Conservation (phyloP, 2,113 vertebrate genomes). For the Gracilinanus agilis region DNA sequence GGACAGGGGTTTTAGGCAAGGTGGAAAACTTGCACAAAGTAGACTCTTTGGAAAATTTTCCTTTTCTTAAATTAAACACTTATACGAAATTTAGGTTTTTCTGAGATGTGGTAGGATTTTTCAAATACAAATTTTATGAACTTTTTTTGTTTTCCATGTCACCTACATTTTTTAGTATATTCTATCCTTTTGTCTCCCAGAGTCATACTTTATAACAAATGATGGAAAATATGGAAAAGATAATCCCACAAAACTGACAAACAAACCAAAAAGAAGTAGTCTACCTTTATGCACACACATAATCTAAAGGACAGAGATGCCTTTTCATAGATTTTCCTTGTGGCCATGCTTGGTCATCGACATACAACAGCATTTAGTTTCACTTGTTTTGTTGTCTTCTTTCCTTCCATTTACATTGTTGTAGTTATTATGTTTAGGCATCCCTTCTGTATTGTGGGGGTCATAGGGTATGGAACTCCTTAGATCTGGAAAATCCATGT, state of each 20-base stretch:
- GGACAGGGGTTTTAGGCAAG: neutral
- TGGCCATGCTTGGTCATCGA: neutral
- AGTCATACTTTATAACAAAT: neutral
- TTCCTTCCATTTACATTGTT: neutral
- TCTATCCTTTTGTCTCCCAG: neutral
- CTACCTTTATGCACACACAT: neutral
- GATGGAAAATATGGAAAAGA: neutral
- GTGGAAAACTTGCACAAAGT: neutral
- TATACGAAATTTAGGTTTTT: neutral
- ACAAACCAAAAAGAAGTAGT: neutral
- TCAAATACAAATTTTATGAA: neutral
- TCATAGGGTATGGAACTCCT: too few relatives aligned
- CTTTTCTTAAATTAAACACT: neutral
- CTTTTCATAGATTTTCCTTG: neutral
- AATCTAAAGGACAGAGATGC: neutral
- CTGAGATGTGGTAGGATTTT: neutral
- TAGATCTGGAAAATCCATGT: too few relatives aligned
- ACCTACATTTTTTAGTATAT: neutral
- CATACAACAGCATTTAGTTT: neutral
- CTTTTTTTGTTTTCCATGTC: too few relatives aligned
- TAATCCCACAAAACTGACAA: neutral
- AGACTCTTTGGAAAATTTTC: neutral
- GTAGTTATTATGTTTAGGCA: neutral
- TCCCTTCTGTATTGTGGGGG: too few relatives aligned
- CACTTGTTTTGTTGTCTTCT: neutral